Conservation (phyloP, 1,140 invertebrate genomes). For the Drosophila murphyi region DNA sequence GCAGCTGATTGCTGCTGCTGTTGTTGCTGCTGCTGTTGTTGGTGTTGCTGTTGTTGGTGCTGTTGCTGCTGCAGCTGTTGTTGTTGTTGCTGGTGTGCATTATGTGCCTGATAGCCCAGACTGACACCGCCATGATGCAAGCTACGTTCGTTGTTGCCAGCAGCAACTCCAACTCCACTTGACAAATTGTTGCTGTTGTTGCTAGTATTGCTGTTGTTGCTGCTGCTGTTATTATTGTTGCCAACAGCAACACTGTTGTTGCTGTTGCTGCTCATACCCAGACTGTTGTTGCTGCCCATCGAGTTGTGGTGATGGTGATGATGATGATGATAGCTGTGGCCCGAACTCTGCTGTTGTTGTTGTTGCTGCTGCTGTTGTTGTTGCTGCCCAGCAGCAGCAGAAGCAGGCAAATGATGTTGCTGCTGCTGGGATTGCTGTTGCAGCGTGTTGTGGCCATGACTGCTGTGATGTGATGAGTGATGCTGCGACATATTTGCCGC, state of each 20-base stretch:
- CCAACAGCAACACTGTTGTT: neutral
- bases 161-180: slow-evolving; percentile 12
- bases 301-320: slow-evolving; percentile 72
- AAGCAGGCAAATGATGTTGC: slow-evolving; percentile 54
- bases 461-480: slow-evolving; percentile 54
- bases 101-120: slow-evolving; percentile 67
- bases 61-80: slow-evolving; percentile 61
- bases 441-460: slow-evolving; percentile 55
- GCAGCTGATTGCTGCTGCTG: slow-evolving; percentile 70
- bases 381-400: slow-evolving; percentile 21
- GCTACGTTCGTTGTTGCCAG: slow-evolving; percentile 51
- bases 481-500: slow-evolving; percentile 63
- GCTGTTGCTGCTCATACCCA: slow-evolving; percentile 47
- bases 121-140: slow-evolving; percentile 55
- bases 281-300: slow-evolving; percentile 69
- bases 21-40: slow-evolving; percentile 75
- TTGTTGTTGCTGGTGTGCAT: slow-evolving; percentile 61
- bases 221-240: neutral
- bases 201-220: slow-evolving; percentile 13
- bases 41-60: slow-evolving; percentile 68
- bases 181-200: slow-evolving; percentile 32
- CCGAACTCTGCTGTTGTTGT: slow-evolving; percentile 64
- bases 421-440: slow-evolving; percentile 60
- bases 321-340: slow-evolving; percentile 56
- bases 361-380: slow-evolving; percentile 59